Base-by-base conservation (phyloP, 2,888 invertebrate species). In the Neoascia interrupta region DNA sequence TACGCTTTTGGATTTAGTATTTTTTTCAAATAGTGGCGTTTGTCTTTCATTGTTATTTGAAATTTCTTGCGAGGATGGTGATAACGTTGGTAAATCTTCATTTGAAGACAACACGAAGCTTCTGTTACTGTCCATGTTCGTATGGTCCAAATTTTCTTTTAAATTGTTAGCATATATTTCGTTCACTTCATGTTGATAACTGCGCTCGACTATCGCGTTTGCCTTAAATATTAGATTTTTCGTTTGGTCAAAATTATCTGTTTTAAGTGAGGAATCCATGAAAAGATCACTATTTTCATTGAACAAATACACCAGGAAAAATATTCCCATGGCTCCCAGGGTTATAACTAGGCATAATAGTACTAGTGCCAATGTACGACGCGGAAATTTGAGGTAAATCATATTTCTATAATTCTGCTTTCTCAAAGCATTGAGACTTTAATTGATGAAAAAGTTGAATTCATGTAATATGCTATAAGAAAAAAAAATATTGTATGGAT, bases 331-430 rank as follows among this genome's bases (percentile, higher is more conserved):
- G 6, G 82, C 82, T 34, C 76, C 81, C 18, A 84, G 49, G 6
- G 83, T 82, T 4, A 84, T 51, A 0, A 84, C 66, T 28, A 83
- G 54, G 19, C 81, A 83, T 16, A 83, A 68, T 0, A 83, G 58
- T 49, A 83, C 69, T 5, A 83, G 45, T 21, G 83, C 82, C 34
- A 84, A 41, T 18, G 83, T 80, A 16, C 83, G 83, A 21, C 82
- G 82, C 4, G 83, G 81, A 56, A 84, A 80, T 60, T 82, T 82
- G 53, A 82, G 82, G 60, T 84, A 84, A 36, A 83, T 73, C 84
- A 84, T 84, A 43, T 68, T 81, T n/a, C n/a, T n/a, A n/a, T n/a
- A n/a, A n/a, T n/a, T n/a, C n/a, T n/a, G n/a, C n/a, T n/a, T n/a
- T n/a, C n/a, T n/a, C n/a, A n/a, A n/a, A n/a, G n/a, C n/a, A n/a